Evolutionary conservation across 2,888 invertebrate genomes (phyloP), one percentile per base, ranked within the genome.

Genomic region (Napeogenes inachia): DNA sequence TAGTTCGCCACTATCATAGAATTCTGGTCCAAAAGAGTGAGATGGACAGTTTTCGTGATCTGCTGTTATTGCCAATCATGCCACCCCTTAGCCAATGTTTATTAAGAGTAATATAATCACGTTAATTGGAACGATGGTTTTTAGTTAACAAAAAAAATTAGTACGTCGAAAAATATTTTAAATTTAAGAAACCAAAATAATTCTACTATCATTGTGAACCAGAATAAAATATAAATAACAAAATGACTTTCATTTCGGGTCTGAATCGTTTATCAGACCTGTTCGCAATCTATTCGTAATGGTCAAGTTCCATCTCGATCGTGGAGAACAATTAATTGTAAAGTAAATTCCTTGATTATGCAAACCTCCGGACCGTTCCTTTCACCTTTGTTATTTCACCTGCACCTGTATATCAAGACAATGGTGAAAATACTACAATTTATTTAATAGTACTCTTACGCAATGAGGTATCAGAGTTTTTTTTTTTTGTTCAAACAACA

Each of bases 241-340:
- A 50, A 30, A 30, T 50, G 21, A 8, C 30, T 10, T 50, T n/a
- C 21, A n/a, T 50, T 50, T 30, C 10, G 50, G 6, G 8, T 30
- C 50, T 50, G 30, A 50, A 50, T 50, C 21, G 30, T 50, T 50
- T 21, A 50, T 50, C 30, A 30, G 21, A 50, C 30, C 50, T 30
- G n/a, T 33, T 35, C 6, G 32, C 54, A 35, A 35, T 50, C 50
- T 50, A 50, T 50, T 30, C 50, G 50, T 50, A 50, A 50, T 50
- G 50, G 50, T 50, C 42, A 54, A 45, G 32, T 8, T 45, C 53
- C 59, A 61, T 56, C 50, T 61, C 53, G 59, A 50, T 59, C 13
- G 46, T 53, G 53, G 47, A 47, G 59, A 62, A 66, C 62, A 67
- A 70, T 68, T 67, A 68, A 64, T 64, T 57, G 47, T 35, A 54